phyloP scores from a whole-genome alignment of 2,797 vertebrate genomes.

The Petrocephalus schoutedeni region DNA sequence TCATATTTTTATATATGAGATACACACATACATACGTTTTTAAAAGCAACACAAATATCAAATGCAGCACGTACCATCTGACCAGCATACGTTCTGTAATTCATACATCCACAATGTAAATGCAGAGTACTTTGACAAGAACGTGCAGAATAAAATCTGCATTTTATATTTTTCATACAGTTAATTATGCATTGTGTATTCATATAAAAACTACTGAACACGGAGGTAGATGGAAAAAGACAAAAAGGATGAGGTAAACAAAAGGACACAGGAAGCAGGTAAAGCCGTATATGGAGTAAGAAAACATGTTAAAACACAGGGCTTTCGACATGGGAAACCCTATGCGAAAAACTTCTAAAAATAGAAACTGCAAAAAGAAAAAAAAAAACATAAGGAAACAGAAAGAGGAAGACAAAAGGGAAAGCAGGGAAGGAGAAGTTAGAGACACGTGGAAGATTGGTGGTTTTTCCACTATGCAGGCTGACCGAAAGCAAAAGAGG shows the following conservation, averaged over 20 bases:
- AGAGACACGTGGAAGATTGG: neutral
- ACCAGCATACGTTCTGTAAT: neutral
- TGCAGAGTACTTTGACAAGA: neutral
- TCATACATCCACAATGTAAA: neutral
- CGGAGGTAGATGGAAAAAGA: neutral
- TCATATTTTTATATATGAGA: neutral
- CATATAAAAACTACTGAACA: neutral
- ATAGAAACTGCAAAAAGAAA: neutral
- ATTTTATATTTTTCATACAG: neutral
- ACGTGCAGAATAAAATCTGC: neutral
- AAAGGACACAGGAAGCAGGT: neutral
- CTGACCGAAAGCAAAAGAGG: neutral
- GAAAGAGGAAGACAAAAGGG: slow-evolving; percentile 5
- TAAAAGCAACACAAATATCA: neutral
- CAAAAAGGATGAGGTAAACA: neutral
- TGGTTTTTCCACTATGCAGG: slow-evolving; percentile 7
- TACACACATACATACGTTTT: neutral
- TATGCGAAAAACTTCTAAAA: neutral
- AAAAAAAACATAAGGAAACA: neutral
- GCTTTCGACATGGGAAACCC: neutral
- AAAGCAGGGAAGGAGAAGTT: neutral
- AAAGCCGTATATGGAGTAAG: neutral
- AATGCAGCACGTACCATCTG: neutral
- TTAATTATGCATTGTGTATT: neutral
- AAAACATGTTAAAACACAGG: neutral